phyloP scores from a whole-genome alignment of 2,113 vertebrate genomes.

The Amphiprion percula region DNA sequence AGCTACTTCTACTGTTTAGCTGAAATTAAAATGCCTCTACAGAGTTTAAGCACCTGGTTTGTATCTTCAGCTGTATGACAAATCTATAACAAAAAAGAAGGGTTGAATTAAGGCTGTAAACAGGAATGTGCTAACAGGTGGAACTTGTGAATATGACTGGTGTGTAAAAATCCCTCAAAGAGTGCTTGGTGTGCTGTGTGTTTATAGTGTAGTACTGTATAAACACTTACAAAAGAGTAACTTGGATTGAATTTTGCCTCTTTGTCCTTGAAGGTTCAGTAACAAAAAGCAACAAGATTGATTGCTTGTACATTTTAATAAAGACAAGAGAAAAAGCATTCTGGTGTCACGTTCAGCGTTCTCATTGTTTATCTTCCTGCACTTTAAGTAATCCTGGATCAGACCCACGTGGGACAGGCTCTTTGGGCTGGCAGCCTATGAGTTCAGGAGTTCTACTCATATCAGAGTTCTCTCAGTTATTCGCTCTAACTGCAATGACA shows the following conservation, averaged over 20 bases:
- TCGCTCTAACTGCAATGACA: neutral
- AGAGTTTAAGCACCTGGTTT: neutral
- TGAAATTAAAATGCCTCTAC: neutral
- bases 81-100: neutral
- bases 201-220: constrained; percentile 16
- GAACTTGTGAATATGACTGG: neutral
- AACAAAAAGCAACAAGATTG: neutral
- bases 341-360: neutral
- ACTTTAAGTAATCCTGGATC: neutral
- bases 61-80: constrained; percentile 5
- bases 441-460: neutral
- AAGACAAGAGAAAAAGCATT: neutral
- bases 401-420: neutral
- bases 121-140: neutral
- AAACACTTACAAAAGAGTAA: neutral
- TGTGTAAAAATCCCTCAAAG: neutral
- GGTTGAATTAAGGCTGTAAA: neutral
- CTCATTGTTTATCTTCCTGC: neutral
- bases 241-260: no score
- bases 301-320: neutral
- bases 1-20: neutral
- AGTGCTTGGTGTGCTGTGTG: neutral
- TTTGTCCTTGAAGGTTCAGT: neutral
- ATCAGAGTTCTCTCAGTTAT: neutral
- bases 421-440: neutral